Conservation (phyloP, 2,113 vertebrate genomes). For the Heptranchias perlo region DNA sequence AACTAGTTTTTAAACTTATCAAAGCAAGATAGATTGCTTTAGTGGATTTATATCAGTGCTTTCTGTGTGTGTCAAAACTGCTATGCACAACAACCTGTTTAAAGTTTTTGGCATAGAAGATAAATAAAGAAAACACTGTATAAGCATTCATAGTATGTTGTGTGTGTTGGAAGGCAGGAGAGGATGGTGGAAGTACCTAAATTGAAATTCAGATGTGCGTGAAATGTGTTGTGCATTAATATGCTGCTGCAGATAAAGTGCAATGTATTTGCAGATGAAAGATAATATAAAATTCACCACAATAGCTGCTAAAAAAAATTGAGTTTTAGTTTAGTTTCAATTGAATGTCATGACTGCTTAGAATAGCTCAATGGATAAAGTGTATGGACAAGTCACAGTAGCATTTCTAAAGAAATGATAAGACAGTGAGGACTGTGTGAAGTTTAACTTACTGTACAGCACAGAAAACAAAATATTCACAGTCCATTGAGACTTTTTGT, state of each 20-base stretch:
- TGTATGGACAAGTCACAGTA: not conserved
- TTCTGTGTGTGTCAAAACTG: not conserved
- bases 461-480: not conserved
- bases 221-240: not conserved
- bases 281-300: not conserved
- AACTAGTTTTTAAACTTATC: constrained; percentile 27
- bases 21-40: constrained; percentile 10
- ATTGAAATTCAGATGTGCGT: not conserved
- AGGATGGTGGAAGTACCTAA: not conserved
- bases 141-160: not conserved
- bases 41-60: not conserved
- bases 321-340: not conserved
- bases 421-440: not conserved
- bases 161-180: not conserved
- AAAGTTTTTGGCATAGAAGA: not conserved
- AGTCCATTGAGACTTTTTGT: not conserved
- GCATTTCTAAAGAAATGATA: not conserved
- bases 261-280: not conserved
- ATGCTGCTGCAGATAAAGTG: not conserved
- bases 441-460: not conserved
- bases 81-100: not conserved
- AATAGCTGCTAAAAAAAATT: not conserved
- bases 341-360: not conserved
- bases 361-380: not conserved
- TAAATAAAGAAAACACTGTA: constrained; percentile 26